phyloP scores from a whole-genome alignment of 2,888 invertebrate genomes.

The Andrena minutula region DNA sequence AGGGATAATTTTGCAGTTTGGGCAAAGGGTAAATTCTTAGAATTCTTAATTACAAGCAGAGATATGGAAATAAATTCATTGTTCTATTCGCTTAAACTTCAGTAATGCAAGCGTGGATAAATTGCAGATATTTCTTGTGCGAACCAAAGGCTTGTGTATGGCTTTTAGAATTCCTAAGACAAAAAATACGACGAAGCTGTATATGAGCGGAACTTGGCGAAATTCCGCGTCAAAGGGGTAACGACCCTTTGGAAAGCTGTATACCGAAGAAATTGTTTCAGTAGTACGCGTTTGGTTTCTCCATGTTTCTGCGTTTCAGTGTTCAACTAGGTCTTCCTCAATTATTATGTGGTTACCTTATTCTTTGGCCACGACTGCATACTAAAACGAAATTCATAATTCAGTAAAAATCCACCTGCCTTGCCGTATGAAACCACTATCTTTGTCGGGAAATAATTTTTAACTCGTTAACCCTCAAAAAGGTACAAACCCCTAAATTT shows the following conservation, averaged over 20 bases:
- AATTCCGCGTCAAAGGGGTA: constrained; percentile 75
- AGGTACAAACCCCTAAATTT: too few relatives aligned
- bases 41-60: too few relatives aligned
- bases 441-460: background rate
- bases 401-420: background rate
- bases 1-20: too few relatives aligned
- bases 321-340: constrained; percentile 56
- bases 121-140: constrained; percentile 39
- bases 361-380: background rate
- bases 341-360: constrained; percentile 53
- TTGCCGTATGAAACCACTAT: background rate
- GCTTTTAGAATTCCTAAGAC: constrained; percentile 39
- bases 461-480: background rate
- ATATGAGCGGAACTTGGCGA: constrained; percentile 70
- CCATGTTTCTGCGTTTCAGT: constrained; percentile 44
- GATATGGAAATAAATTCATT: too few relatives aligned
- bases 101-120: too few relatives aligned
- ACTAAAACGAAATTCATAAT: constrained; percentile 7
- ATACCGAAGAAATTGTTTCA: constrained; percentile 66
- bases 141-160: constrained; percentile 53
- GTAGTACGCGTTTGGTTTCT: constrained; percentile 48
- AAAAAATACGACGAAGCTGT: constrained; percentile 73
- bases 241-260: constrained; percentile 43
- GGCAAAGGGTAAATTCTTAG: too few relatives aligned
- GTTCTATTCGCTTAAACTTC: too few relatives aligned